Evolutionary conservation across 2,113 vertebrate species (phyloP).

Genomic region (Pterocles gutturalis): DNA sequence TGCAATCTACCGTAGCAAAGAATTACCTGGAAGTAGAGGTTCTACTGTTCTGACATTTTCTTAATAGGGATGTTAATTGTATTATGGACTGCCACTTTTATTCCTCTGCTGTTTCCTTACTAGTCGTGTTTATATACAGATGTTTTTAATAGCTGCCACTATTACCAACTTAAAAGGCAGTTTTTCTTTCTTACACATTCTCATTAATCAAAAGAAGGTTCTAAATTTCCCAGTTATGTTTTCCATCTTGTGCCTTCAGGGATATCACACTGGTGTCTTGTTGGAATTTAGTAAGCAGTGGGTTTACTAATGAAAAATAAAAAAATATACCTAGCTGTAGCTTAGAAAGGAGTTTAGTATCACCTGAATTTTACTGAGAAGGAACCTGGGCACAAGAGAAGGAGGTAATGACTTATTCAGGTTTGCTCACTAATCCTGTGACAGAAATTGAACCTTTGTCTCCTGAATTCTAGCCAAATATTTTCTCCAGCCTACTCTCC

Average conservation of each 20-base stretch:
- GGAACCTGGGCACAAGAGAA: background rate
- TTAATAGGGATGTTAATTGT: background rate
- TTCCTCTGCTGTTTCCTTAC: background rate
- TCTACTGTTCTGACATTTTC: background rate
- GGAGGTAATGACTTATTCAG: conserved; percentile 8
- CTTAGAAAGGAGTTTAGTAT: background rate
- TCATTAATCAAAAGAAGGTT: background rate
- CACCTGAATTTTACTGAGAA: conserved; percentile 9
- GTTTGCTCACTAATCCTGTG: conserved; percentile 30
- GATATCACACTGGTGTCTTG: background rate
- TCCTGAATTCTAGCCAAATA: conserved; percentile 34
- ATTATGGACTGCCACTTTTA: background rate
- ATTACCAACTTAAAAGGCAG: background rate
- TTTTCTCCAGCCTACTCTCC: conserved; percentile 48
- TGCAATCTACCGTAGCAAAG: background rate
- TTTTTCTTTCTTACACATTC: background rate
- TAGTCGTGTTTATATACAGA: background rate
- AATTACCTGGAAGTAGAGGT: background rate
- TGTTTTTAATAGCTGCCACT: background rate
- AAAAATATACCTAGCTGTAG: background rate
- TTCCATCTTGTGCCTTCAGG: background rate
- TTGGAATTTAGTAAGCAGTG: background rate
- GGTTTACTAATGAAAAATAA: background rate
- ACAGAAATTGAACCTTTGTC: conserved; percentile 29
- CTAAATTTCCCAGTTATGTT: background rate